phyloP scores from a whole-genome alignment of 1,140 invertebrate species.

The Medauroidea extradentata region DNA sequence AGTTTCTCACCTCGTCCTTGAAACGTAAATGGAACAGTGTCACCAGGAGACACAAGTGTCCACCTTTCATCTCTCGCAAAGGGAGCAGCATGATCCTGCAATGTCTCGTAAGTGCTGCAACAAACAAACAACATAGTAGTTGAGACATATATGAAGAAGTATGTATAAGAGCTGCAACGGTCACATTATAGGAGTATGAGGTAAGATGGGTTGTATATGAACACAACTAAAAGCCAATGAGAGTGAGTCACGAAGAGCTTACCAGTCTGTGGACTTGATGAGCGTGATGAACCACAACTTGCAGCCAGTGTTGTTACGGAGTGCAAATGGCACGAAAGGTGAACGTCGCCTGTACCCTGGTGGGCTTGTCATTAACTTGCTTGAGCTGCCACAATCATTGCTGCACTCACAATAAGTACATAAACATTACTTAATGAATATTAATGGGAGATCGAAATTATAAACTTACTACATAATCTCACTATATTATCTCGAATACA shows the following conservation, averaged over 20 bases:
- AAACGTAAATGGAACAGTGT: conserved; percentile 77
- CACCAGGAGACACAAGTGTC: conserved; percentile 62
- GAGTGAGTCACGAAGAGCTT: conserved; percentile 23
- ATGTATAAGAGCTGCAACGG: too few relatives aligned
- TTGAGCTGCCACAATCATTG: neutral
- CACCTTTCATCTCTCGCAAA: conserved; percentile 48
- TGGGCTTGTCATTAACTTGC: conserved; percentile 37
- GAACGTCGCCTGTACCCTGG: conserved; percentile 63
- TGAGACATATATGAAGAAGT: too few relatives aligned
- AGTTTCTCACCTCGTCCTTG: conserved; percentile 60
- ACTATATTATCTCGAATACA: too few relatives aligned
- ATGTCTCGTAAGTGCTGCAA: conserved; percentile 4
- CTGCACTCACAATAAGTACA: too few relatives aligned
- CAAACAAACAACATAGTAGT: neutral
- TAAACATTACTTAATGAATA: too few relatives aligned
- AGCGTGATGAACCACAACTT: conserved; percentile 78
- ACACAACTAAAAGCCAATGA: too few relatives aligned
- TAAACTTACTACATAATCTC: too few relatives aligned
- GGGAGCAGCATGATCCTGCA: neutral
- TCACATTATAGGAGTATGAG: too few relatives aligned
- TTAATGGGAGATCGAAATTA: too few relatives aligned
- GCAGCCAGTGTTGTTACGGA: conserved; percentile 86
- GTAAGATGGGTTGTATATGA: too few relatives aligned
- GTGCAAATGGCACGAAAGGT: conserved; percentile 88
- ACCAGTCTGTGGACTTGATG: conserved; percentile 50